Conservation (phyloP, 2,113 vertebrate species). For the Semicossyphus pulcher region DNA sequence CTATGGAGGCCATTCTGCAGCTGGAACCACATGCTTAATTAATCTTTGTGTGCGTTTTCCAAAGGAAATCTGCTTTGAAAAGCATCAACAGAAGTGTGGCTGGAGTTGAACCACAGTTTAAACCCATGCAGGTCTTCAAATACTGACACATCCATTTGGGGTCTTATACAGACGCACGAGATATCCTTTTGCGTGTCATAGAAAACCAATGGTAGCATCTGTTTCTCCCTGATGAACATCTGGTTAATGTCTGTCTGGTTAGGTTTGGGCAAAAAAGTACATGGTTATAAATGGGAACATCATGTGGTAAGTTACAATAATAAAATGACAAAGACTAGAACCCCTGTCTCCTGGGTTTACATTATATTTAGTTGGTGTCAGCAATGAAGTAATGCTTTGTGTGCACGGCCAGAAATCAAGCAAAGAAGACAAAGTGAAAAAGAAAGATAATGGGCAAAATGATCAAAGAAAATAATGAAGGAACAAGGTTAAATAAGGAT, state of each 20-base stretch:
- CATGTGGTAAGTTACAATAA: too few relatives aligned
- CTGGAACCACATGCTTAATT: conserved; percentile 16
- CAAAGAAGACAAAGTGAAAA: not conserved
- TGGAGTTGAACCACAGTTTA: not conserved
- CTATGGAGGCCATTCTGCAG: conserved; percentile 8
- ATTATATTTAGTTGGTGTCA: too few relatives aligned
- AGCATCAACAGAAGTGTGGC: not conserved
- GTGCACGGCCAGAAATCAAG: too few relatives aligned
- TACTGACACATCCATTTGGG: too few relatives aligned
- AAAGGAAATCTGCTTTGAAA: conserved; percentile 4
- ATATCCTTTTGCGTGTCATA: not conserved
- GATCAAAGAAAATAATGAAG: too few relatives aligned
- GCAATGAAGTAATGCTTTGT: too few relatives aligned
- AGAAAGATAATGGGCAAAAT: not conserved
- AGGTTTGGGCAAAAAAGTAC: too few relatives aligned
- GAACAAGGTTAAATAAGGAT: too few relatives aligned
- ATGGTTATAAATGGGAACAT: too few relatives aligned
- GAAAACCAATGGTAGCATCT: not conserved
- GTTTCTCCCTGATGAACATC: not conserved
- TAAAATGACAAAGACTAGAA: too few relatives aligned
- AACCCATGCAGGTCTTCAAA: too few relatives aligned
- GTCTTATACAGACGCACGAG: not conserved
- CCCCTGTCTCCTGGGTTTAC: too few relatives aligned
- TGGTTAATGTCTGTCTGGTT: not conserved
- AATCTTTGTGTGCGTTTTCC: not conserved